A percentile compares a stretch with the other conserved stretches of the same genome.
phyloP scores from a whole-genome alignment of 2,888 invertebrate species.

The Tuberolachnus salignus region DNA sequence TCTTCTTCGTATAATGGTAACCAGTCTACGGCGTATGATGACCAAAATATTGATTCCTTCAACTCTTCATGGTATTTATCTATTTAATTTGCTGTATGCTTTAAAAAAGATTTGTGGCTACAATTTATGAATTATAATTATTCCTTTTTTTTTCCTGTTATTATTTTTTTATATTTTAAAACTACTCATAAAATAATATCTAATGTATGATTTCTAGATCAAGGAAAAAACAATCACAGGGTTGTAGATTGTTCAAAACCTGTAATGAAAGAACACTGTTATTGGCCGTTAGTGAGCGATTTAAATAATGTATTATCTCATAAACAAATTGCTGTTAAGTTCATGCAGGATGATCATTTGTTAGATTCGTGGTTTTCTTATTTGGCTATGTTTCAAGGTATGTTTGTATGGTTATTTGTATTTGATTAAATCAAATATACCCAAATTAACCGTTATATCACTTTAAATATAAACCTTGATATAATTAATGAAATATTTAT shows the following conservation, averaged over 20 bases:
- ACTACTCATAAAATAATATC: background rate
- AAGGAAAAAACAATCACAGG: constrained; percentile 80
- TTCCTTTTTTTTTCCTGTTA: background rate
- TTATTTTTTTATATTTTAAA: background rate
- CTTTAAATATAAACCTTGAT: too few species aligned
- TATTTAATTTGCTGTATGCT: background rate
- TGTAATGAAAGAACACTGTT: constrained; percentile 97
- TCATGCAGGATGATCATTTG: constrained; percentile 86
- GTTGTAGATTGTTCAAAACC: constrained; percentile 91
- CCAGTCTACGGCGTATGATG: constrained; percentile 91
- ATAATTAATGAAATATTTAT: background rate
- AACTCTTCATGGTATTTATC: constrained; percentile 76
- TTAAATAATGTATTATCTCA: constrained; percentile 95
- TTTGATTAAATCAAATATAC: constrained; percentile 1
- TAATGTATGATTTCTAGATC: constrained; percentile 65
- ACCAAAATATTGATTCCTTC: constrained; percentile 86
- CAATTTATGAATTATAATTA: background rate
- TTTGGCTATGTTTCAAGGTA: constrained; percentile 91
- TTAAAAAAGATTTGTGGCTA: background rate
- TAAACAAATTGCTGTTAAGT: constrained; percentile 85
- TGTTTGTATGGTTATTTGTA: constrained; percentile 58
- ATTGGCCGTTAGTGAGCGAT: constrained; percentile 97
- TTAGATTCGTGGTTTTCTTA: constrained; percentile 96
- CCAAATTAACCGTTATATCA: background rate
- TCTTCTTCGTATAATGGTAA: constrained; percentile 90